Conservation (phyloP, 2,888 invertebrate genomes). For the Endomychus coccineus region DNA sequence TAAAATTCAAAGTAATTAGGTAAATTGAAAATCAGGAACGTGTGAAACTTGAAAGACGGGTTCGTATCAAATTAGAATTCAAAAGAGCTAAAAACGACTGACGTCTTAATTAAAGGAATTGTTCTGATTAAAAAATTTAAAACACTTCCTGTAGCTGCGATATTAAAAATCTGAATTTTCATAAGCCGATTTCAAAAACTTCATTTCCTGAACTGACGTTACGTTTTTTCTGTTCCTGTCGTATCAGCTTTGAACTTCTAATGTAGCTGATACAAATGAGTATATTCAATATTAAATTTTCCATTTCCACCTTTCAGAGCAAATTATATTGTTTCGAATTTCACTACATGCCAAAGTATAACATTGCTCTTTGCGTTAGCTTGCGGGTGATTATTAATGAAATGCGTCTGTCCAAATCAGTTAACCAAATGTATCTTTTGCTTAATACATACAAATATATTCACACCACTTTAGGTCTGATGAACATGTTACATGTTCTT, state of each 20-base stretch:
- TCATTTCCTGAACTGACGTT: slow-evolving; percentile 12
- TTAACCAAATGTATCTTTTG: too few relatives aligned
- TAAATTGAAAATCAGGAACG: slow-evolving; percentile 30
- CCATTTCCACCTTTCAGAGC: too few relatives aligned
- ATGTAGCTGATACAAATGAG: background rate
- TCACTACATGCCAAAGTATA: too few relatives aligned
- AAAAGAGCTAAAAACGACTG: slow-evolving; percentile 25
- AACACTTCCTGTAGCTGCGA: slow-evolving; percentile 22
- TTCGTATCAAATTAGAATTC: slow-evolving; percentile 31
- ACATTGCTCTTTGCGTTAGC: too few relatives aligned
- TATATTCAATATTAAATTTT: too few relatives aligned
- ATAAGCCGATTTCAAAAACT: slow-evolving; percentile 21
- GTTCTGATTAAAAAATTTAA: slow-evolving; percentile 26
- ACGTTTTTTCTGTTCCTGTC: background rate
- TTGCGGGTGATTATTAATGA: too few relatives aligned
- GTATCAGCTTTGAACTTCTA: background rate
- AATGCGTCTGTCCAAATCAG: too few relatives aligned
- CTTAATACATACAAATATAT: too few relatives aligned
- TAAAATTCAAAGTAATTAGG: slow-evolving; percentile 22
- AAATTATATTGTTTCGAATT: too few relatives aligned
- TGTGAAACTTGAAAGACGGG: slow-evolving; percentile 27
- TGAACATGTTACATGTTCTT: too few relatives aligned
- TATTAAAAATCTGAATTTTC: slow-evolving; percentile 19
- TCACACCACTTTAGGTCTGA: too few relatives aligned
- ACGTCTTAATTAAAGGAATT: slow-evolving; percentile 29